Evolutionary conservation across 2,888 invertebrate species (phyloP).

Genomic region (Zootermopsis nevadensis): DNA sequence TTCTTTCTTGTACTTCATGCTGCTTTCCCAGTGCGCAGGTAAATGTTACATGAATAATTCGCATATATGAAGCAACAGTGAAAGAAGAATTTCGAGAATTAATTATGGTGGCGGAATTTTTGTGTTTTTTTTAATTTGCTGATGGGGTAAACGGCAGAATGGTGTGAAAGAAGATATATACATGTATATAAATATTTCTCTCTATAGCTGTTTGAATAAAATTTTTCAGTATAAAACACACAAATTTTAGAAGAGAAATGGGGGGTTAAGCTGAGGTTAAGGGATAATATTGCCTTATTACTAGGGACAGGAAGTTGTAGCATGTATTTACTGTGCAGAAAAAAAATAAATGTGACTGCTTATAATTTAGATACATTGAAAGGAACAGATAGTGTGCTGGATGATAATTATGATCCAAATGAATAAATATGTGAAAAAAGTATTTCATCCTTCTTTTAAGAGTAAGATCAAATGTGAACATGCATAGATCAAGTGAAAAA

Average conservation of each 20-base stretch:
- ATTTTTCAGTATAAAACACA: slow-evolving; percentile 35
- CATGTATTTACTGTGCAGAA: slow-evolving; percentile 29
- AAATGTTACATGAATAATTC: slow-evolving; percentile 28
- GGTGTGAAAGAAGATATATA: slow-evolving; percentile 33
- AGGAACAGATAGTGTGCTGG: not conserved
- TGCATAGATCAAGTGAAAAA: too few species aligned
- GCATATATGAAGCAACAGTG: slow-evolving; percentile 38
- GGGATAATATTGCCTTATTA: slow-evolving; percentile 48
- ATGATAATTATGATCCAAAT: not conserved
- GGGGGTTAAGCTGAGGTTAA: slow-evolving; percentile 40
- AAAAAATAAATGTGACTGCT: not conserved
- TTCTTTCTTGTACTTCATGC: slow-evolving; percentile 36
- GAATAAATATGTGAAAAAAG: not conserved
- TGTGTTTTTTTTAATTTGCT: slow-evolving; percentile 24
- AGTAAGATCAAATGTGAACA: too few species aligned
- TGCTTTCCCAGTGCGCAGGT: slow-evolving; percentile 39
- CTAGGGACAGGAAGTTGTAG: slow-evolving; percentile 27
- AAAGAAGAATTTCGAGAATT: slow-evolving; percentile 38
- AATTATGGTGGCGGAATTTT: slow-evolving; percentile 41
- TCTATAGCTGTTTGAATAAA: slow-evolving; percentile 38
- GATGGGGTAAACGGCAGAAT: slow-evolving; percentile 23
- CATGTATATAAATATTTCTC: slow-evolving; percentile 42
- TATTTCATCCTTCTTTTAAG: too few species aligned
- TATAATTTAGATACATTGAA: not conserved
- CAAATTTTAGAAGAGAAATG: slow-evolving; percentile 35